Base-by-base conservation (phyloP, 2,113 vertebrate genomes). In the Nanorana parkeri region DNA sequence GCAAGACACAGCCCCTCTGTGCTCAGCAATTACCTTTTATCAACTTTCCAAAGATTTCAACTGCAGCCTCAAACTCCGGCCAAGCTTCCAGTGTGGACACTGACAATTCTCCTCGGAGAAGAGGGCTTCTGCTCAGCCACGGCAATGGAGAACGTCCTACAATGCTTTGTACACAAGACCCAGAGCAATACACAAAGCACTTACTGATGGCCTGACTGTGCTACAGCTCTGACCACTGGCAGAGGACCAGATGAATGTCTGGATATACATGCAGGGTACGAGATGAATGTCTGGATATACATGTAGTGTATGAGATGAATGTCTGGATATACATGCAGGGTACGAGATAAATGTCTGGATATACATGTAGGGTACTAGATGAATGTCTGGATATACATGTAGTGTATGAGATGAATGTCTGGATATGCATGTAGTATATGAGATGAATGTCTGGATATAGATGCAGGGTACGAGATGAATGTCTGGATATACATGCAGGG, bases 11-110 rank as follows among this genome's bases (percentile, higher is more conserved):
- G 26, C 55, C 52, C 69, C 60, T 60, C 72, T 61, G 68, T 54
- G 47, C 68, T 26, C 21, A 28, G 55, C 55, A 75, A 75, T 75
- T 60, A 75, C 72, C 55, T 75, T 61, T 61, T 61, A 75, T 75
- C 72, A 75, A 56, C 21, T 61, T 41, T 60, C 72, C 72, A 61
- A 41, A 29, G 55, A 36, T 41, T 24, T 26, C 52, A 71, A 71
- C 47, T 51, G 15, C 68, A 54, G 47, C 68, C 68, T 11, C 29
- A 11, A 71, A 24, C 47, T 54, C 29, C 28, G 23, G 55, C 56
- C 72, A 75, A 61, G 56, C 72, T 60, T 41, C 55, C 55, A 41
- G 55, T 75, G 41, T 21, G 10, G 19, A 75, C 60, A 41, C 29
- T 41, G 28, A 26, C 23, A 26, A 47, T 71, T 54, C 68, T 51